Percentiles rank a stretch among this genome's conserved stretches.
Conservation (phyloP, 2,888 invertebrate genomes). For the Caenorhabditis wallacei region DNA sequence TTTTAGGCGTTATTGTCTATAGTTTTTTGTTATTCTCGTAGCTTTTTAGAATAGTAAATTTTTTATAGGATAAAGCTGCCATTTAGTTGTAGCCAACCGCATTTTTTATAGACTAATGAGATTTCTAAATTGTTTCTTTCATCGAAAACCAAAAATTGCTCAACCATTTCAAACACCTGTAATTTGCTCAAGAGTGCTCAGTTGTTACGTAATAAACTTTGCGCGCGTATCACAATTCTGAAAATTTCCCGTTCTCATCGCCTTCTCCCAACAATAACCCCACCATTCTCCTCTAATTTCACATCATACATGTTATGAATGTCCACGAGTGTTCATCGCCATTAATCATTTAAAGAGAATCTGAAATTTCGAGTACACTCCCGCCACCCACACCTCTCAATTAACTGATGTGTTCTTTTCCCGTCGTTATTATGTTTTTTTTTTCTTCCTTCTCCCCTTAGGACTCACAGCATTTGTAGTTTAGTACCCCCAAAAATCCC, state of each 20-base stretch:
- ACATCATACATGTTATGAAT: constrained; percentile 31
- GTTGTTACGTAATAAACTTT: not conserved
- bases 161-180: constrained; percentile 22
- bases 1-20: not conserved
- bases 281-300: not conserved
- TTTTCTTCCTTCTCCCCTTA: constrained; percentile 4
- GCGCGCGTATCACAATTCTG: constrained; percentile 12
- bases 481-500: constrained; percentile 14
- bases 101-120: constrained; percentile 36
- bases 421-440: constrained; percentile 9
- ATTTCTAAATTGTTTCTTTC: constrained; percentile 32
- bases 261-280: constrained; percentile 13
- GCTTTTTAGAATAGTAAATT: constrained; percentile 3
- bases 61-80: not conserved
- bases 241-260: constrained; percentile 53
- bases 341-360: constrained; percentile 20
- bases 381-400: constrained; percentile 31
- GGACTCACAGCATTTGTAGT: constrained; percentile 55
- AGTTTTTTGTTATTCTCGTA: constrained; percentile 27
- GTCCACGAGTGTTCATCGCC: constrained; percentile 51
- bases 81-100: too few species aligned
- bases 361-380: constrained; percentile 32
- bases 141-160: constrained; percentile 17
- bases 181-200: constrained; percentile 35
- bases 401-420: constrained; percentile 49